These are phyloP conservation scores for Anhinga anhinga DNA, from an alignment of 2,113 vertebrate species.

Conservation along the genomic window DNA sequence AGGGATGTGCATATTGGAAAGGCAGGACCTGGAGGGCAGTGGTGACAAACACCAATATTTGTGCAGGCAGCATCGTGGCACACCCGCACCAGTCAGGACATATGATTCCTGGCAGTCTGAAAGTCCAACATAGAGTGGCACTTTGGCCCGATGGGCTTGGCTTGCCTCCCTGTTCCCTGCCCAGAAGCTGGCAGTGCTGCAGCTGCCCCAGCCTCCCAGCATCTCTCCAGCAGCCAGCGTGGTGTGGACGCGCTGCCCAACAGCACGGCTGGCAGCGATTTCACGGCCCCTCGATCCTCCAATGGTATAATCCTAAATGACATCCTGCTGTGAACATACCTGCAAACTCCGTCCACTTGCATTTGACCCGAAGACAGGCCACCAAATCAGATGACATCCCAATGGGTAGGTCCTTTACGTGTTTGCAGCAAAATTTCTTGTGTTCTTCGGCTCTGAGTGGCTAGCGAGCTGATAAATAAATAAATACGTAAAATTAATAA, in stretches of 20 bases:
- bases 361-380: background rate
- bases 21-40: background rate
- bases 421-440: background rate
- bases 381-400: background rate
- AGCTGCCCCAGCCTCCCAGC: background rate
- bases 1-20: fast-evolving
- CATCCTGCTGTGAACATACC: background rate
- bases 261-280: fast-evolving
- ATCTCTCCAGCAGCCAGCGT: background rate
- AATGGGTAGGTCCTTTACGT: background rate
- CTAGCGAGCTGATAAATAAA: background rate
- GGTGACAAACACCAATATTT: fast-evolving
- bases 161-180: background rate
- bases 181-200: background rate
- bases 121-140: background rate
- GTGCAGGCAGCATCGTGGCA: background rate
- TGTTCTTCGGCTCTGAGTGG: background rate
- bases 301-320: background rate
- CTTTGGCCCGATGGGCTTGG: background rate
- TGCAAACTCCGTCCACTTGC: background rate
- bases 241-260: fast-evolving
- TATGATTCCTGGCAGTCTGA: background rate
- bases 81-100: background rate
- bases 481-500: no score
- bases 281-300: background rate